phyloP scores from a whole-genome alignment of 1,140 invertebrate genomes.

The Bombus fervidus region DNA sequence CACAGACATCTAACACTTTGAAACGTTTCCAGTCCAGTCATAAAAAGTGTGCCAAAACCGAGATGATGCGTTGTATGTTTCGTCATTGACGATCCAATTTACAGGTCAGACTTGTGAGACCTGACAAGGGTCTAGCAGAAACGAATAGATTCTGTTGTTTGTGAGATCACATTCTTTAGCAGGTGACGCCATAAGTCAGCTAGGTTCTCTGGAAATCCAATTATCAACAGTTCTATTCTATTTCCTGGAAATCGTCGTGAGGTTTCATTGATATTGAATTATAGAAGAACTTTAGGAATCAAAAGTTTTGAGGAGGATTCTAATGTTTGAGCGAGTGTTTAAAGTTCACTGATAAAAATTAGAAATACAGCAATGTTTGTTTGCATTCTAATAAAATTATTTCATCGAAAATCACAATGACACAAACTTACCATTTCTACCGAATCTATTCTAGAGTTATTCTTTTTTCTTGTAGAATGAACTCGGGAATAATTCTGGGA shows the following conservation, averaged over 20 bases:
- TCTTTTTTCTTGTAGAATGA: no score
- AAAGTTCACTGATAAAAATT: not conserved
- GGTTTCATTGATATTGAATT: not conserved
- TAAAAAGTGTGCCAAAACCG: not conserved
- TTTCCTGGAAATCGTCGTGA: not conserved
- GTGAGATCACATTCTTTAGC: not conserved
- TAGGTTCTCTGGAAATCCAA: not conserved
- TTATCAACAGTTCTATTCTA: not conserved
- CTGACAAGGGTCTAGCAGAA: not conserved
- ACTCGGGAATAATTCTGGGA: no score
- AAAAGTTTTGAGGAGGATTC: not conserved
- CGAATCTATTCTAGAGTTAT: no score
- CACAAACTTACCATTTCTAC: no score
- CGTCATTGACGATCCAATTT: slow-evolving; percentile 26
- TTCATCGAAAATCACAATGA: not conserved
- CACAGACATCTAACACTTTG: not conserved
- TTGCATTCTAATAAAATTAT: not conserved
- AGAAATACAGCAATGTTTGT: not conserved
- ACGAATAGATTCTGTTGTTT: slow-evolving; percentile 21
- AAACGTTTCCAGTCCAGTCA: not conserved
- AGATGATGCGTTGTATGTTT: not conserved
- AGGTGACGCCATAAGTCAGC: slow-evolving; percentile 33
- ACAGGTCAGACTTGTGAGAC: not conserved
- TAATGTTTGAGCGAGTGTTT: no score
- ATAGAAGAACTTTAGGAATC: not conserved